phyloP scores from a whole-genome alignment of 2,113 vertebrate species.

The Epinephelus lanceolatus region DNA sequence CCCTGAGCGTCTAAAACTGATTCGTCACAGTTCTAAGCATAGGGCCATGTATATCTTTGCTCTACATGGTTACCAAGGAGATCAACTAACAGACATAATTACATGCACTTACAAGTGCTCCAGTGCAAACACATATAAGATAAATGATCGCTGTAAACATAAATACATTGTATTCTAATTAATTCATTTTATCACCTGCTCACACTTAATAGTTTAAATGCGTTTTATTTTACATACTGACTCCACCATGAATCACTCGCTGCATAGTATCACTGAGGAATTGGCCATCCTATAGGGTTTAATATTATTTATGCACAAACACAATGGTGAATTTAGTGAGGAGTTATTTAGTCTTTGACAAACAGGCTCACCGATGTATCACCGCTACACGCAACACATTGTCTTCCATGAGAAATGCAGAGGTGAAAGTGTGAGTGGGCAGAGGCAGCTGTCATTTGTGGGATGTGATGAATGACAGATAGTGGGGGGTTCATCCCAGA shows the following conservation, averaged over 20 bases:
- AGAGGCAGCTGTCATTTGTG: constrained; percentile 77
- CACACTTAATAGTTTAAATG: background rate
- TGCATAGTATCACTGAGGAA: background rate
- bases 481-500: constrained; percentile 51
- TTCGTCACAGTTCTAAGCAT: too few relatives aligned
- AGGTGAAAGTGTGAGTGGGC: constrained; percentile 75
- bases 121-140: background rate
- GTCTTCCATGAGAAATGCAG: constrained; percentile 70
- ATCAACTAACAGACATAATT: constrained; percentile 1
- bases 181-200: background rate
- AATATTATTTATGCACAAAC: constrained; percentile 6
- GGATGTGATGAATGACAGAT: constrained; percentile 81
- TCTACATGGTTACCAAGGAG: constrained; percentile 5
- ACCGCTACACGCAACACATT: constrained; percentile 53
- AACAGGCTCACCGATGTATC: constrained; percentile 17
- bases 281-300: background rate
- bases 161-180: background rate
- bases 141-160: background rate
- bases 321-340: background rate
- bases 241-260: background rate
- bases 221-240: constrained; percentile 12
- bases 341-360: background rate
- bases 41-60: background rate
- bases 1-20: too few relatives aligned
- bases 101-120: background rate